A percentile compares a stretch with the other conserved stretches of the same genome.
phyloP scores from a whole-genome alignment of 2,113 vertebrate genomes.

The Cynopterus brachyotis region DNA sequence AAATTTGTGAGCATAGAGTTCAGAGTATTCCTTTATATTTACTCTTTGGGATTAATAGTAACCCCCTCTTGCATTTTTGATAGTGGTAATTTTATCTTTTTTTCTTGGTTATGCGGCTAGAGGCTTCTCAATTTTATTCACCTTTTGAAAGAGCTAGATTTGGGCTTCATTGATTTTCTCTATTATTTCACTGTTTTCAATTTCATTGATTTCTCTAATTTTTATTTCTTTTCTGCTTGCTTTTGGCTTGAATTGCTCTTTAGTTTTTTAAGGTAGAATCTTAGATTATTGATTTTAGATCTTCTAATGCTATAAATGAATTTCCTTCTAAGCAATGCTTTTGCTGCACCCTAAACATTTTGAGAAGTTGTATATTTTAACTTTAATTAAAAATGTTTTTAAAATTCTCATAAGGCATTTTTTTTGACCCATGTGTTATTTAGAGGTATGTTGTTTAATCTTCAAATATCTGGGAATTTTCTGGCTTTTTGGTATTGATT shows the following conservation, averaged over 20 bases:
- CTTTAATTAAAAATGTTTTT: neutral
- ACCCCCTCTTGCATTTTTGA: neutral
- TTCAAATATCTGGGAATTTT: neutral
- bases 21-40: neutral
- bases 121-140: neutral
- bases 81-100: neutral
- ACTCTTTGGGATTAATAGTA: neutral
- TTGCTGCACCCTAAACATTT: neutral
- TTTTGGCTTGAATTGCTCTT: neutral
- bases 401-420: neutral
- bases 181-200: neutral
- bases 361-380: neutral
- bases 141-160: neutral
- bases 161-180: too few species aligned
- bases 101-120: neutral
- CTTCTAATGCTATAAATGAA: neutral
- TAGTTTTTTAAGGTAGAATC: neutral
- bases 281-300: neutral
- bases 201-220: neutral
- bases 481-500: neutral
- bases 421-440: neutral
- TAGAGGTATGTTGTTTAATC: neutral
- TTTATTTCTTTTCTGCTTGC: neutral
- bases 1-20: neutral
- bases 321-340: neutral